A percentile compares a stretch with the other conserved stretches of the same genome.
These are phyloP conservation scores for Onychomys torridus DNA, from an alignment of 2,797 vertebrate genomes.

Conservation along the genomic window DNA sequence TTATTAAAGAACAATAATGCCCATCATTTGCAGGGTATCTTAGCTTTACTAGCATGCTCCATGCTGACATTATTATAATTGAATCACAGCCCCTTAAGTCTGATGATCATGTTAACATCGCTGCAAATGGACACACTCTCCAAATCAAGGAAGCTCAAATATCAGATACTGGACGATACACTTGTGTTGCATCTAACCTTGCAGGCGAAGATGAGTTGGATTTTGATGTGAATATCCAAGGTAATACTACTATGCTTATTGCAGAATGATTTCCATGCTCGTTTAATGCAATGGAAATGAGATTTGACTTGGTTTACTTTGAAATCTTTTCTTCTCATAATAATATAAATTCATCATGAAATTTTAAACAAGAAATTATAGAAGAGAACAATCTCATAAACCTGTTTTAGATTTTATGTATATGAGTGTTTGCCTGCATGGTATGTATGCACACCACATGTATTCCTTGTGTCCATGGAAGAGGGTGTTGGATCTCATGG, in stretches of 20 bases:
- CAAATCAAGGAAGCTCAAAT: slow-evolving; percentile 94
- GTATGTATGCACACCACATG: background rate
- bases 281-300: background rate
- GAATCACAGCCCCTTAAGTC: slow-evolving; percentile 90
- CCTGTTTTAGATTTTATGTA: background rate
- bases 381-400: background rate
- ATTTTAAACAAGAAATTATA: background rate
- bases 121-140: slow-evolving; percentile 91
- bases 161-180: slow-evolving; percentile 96
- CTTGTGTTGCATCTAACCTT: slow-evolving; percentile 96
- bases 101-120: slow-evolving; percentile 90
- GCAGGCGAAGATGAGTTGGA: slow-evolving; percentile 98
- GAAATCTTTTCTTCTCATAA: background rate
- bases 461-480: background rate
- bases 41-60: slow-evolving; percentile 30
- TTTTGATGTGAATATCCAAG: slow-evolving; percentile 99
- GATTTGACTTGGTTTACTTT: slow-evolving; percentile 41
- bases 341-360: slow-evolving; percentile 33
- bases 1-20: slow-evolving; percentile 24
- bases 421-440: background rate
- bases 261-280: background rate
- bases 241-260: slow-evolving; percentile 87
- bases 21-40: background rate
- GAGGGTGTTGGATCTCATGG: background rate
- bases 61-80: slow-evolving; percentile 74